Base-by-base conservation (phyloP, 2,888 invertebrate species). In the Holacanthella duospinosa region DNA sequence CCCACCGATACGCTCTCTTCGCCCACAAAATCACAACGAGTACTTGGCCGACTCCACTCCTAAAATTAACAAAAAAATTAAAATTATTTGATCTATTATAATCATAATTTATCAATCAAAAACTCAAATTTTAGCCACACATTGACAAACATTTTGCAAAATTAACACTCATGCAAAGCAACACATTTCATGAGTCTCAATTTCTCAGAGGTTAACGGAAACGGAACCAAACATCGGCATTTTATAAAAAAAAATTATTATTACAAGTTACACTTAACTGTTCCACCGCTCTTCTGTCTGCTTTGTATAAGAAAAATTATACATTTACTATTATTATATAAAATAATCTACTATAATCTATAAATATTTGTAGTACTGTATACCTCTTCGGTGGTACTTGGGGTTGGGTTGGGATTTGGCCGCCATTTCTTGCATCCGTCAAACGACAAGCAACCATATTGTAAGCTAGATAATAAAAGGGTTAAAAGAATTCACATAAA, bases 381-480 rank as follows among this genome's bases (percentile, higher is more conserved):
- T 82, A 93, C 93, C 92, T 93, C 86, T 93, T 93, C 86, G 58
- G 89, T 89, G 92, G 92, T 89, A 93, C 89, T 86, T 90, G 89
- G 89, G 88, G 84, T 87, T 84, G 80, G 71, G 86, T 84, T 79
- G 82, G 79, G 55, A 71, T 70, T 77, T 82, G 80, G 75, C 83
- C 82, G 76, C 92, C 91, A 80, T 92, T 92, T 81, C 93, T 87
- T 76, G 90, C 85, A 81, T 93, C 93, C 75, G 92, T 91, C 79
- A 93, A 88, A 79, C 93, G 87, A 85, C 93, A 93, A 81, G 93
- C 90, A 84, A 93, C 93, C 93, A 93, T 92, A 84, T 92, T 93
- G 86, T 93, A 93, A 82, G 92, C 93, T 93, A 87, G 58, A 60
- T 25, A 9, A 2, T n/a, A n/a, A n/a, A n/a, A n/a, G n/a, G n/a